Percentiles rank a stretch among this genome's conserved stretches.
These are phyloP conservation scores for Drosophila atripex DNA, from an alignment of 2,888 invertebrate species.

Conservation along the genomic window DNA sequence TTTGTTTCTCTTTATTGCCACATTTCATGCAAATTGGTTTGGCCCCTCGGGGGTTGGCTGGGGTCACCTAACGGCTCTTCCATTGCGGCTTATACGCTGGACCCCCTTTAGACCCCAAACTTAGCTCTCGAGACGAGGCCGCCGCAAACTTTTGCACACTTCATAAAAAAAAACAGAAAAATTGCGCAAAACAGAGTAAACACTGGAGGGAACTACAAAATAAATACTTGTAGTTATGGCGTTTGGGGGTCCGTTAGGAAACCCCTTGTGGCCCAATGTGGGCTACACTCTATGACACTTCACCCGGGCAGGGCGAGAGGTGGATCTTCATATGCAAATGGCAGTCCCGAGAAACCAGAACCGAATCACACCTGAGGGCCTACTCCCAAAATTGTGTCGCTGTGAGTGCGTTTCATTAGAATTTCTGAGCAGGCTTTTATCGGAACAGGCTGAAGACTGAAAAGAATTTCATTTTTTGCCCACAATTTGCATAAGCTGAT, in stretches of 20 bases:
- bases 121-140: constrained; percentile 48
- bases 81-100: constrained; percentile 29
- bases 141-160: constrained; percentile 50
- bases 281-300: constrained; percentile 64
- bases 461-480: constrained; percentile 45
- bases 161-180: constrained; percentile 40
- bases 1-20: constrained; percentile 40
- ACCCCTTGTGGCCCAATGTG: constrained; percentile 59
- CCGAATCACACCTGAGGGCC: constrained; percentile 69
- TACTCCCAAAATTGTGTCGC: constrained; percentile 66
- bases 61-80: constrained; percentile 65
- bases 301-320: constrained; percentile 20
- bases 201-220: constrained; percentile 54
- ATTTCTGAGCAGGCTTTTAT: constrained; percentile 54
- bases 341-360: constrained; percentile 5
- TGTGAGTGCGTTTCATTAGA: constrained; percentile 71
- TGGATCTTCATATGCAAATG: constrained; percentile 46
- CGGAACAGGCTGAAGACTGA: constrained; percentile 12
- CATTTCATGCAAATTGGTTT: constrained; percentile 44
- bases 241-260: constrained; percentile 73
- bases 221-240: constrained; percentile 74
- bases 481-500: constrained; percentile 42
- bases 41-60: constrained; percentile 42
- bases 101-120: constrained; percentile 9
- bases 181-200: constrained; percentile 55